Conservation (phyloP, 2,888 invertebrate species). For the Hydrotaea diabolus region DNA sequence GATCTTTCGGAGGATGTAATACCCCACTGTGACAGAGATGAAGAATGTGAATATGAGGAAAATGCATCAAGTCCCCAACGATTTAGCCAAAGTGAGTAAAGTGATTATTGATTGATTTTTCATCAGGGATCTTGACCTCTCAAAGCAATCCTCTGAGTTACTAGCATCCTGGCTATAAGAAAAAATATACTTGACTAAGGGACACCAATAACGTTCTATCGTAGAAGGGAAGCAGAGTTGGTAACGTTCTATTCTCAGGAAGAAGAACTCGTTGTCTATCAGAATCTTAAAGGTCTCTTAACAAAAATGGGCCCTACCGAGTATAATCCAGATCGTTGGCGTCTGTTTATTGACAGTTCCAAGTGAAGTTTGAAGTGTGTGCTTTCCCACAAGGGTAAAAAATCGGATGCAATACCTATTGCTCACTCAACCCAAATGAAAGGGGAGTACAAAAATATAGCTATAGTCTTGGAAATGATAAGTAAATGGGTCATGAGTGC, state of each 20-base stretch:
- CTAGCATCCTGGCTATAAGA: not conserved
- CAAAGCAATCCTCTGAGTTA: not conserved
- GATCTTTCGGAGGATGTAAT: not conserved
- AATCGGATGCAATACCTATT: not conserved
- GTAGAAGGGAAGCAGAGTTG: not conserved
- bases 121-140: not conserved
- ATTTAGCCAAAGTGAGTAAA: not conserved
- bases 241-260: not conserved
- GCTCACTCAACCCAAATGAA: not conserved
- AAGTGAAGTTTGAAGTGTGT: not conserved
- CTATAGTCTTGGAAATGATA: not conserved
- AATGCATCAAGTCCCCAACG: not conserved
- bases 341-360: not conserved
- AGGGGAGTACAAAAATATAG: not conserved
- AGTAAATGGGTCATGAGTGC: not conserved
- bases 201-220: not conserved
- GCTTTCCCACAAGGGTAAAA: not conserved
- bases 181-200: not conserved
- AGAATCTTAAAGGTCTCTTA: not conserved
- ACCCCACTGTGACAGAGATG: too few species aligned
- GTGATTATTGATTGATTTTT: too few species aligned
- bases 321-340: not conserved
- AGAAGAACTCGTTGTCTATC: not conserved
- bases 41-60: not conserved
- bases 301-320: not conserved